phyloP scores from a whole-genome alignment of 30 jellyfish, hydroid and myxozoan genomes.

The Aurelia sp. region DNA sequence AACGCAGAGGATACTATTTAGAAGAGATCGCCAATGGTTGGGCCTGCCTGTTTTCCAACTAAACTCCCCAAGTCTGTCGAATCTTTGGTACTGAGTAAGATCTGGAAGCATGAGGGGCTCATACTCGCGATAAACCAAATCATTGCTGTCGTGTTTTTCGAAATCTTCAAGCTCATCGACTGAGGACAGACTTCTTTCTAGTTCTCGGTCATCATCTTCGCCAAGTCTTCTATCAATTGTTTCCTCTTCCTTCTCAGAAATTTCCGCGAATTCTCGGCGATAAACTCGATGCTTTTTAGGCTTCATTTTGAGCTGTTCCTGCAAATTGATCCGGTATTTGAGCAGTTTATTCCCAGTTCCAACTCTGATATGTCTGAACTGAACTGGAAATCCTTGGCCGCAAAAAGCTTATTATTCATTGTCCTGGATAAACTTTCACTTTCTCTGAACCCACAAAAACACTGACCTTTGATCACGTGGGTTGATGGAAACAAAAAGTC shows the following conservation, averaged over 20 bases:
- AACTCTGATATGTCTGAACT: too few relatives aligned
- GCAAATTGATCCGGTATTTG: too few relatives aligned
- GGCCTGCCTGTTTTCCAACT: conserved; percentile 80
- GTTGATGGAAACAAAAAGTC: too few relatives aligned
- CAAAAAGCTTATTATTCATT: neutral
- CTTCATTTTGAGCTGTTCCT: too few relatives aligned
- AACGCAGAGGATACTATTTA: conserved; percentile 27
- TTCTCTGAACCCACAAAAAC: neutral
- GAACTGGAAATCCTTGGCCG: neutral
- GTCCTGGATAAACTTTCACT: neutral
- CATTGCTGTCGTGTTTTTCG: conserved; percentile 47
- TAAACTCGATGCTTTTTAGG: too few relatives aligned
- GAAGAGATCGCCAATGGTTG: conserved; percentile 27
- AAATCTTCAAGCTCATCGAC: conserved; percentile 61
- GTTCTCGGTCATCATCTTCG: conserved; percentile 34
- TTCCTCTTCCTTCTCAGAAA: conserved; percentile 6
- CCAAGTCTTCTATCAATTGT: neutral
- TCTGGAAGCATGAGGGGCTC: conserved; percentile 48
- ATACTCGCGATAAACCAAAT: conserved; percentile 64
- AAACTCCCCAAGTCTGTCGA: conserved; percentile 62
- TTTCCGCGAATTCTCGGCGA: conserved; percentile 2
- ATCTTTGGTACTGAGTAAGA: conserved; percentile 44
- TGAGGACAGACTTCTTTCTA: conserved; percentile 53
- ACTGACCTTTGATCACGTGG: neutral
- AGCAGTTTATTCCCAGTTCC: too few relatives aligned